phyloP scores from a whole-genome alignment of 92 coral and sea anemone species.

The Parazoanthus swiftii region DNA sequence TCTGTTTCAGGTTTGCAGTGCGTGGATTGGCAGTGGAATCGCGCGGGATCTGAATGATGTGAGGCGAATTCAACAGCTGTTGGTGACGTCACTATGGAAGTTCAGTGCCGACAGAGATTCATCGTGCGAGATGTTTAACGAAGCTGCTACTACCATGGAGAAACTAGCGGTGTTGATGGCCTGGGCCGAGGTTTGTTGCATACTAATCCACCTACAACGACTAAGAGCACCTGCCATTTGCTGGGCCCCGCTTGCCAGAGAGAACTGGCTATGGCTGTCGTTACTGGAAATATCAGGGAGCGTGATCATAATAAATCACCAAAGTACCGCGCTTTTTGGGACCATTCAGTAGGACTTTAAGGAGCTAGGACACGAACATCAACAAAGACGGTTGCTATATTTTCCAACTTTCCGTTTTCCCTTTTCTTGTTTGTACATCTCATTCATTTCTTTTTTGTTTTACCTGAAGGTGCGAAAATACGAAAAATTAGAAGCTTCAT shows the following conservation, averaged over 20 bases:
- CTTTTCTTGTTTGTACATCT: no score
- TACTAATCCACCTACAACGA: not conserved
- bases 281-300: no score
- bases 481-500: no score
- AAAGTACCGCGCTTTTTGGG: no score
- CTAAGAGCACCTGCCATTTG: not conserved
- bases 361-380: no score
- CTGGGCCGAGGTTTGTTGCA: conserved; percentile 87
- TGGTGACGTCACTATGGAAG: conserved; percentile 94
- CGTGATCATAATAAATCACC: no score
- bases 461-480: no score
- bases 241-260: not conserved
- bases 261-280: not conserved
- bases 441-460: no score
- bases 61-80: conserved; percentile 93
- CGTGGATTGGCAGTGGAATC: conserved; percentile 99
- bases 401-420: no score
- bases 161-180: conserved; percentile 96
- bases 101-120: conserved; percentile 94
- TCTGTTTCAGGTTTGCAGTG: conserved; percentile 85
- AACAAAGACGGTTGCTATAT: no score
- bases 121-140: conserved; percentile 93
- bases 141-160: conserved; percentile 98
- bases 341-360: no score
- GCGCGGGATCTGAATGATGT: conserved; percentile 98